Conservation (phyloP, 2,888 invertebrate genomes). For the Spisula subtruncata region DNA sequence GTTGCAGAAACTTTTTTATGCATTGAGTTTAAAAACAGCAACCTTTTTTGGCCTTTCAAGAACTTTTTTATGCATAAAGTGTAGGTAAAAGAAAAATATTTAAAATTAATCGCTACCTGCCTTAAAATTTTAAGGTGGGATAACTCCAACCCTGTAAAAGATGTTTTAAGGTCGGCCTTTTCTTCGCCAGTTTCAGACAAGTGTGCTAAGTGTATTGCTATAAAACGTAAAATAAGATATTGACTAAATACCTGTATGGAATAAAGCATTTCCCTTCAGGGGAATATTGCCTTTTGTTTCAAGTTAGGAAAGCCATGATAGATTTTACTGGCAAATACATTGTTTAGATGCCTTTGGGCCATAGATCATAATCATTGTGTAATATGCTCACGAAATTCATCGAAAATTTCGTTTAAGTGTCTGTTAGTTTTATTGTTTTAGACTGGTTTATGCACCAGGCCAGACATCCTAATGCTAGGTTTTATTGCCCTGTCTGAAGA, state of each 20-base stretch:
- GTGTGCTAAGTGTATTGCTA: background rate
- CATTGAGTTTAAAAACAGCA: too few relatives aligned
- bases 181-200: background rate
- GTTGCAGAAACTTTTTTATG: too few relatives aligned
- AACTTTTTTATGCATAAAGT: too few relatives aligned
- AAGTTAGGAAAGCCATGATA: background rate
- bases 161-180: too few relatives aligned
- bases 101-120: too few relatives aligned
- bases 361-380: background rate
- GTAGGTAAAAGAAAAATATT: too few relatives aligned
- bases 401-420: background rate
- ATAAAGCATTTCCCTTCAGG: background rate
- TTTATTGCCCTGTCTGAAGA: background rate
- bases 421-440: background rate
- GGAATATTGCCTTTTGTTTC: constrained; percentile 14
- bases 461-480: background rate
- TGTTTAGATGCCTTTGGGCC: background rate
- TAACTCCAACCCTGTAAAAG: too few relatives aligned
- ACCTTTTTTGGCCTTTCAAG: too few relatives aligned
- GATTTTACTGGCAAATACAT: background rate
- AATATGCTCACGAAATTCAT: background rate
- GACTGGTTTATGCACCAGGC: background rate
- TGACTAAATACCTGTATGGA: constrained; percentile 5
- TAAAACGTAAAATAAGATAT: constrained; percentile 15
- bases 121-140: too few relatives aligned